Base-by-base conservation (phyloP, 2,888 invertebrate species). In the Automeris io region DNA sequence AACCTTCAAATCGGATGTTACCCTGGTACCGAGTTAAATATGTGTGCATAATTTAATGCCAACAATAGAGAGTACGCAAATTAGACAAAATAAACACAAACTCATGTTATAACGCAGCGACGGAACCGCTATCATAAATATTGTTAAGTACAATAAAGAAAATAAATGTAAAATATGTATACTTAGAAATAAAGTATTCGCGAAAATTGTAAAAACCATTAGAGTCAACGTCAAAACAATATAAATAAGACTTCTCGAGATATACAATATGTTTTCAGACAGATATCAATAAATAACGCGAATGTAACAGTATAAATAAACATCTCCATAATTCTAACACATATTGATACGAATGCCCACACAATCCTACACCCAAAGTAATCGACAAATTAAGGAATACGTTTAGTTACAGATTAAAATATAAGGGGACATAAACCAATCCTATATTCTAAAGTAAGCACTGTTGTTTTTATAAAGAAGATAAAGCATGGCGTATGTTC, bases 241-340 rank as follows among this genome's bases (percentile, higher is more conserved):
- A 33, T 21, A 38, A 31, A 32, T 32, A 32, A 18, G 31, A 32
- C 9, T 18, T 23, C 18, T 33, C 12, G 32, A 18, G 13, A 33
- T 21, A 18, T 25, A 33, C 32, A 38, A 33, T 18, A 11, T 13
- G 25, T 25, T 33, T 25, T 21, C 33, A 11, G 19, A 2, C 24
- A 23, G 38, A 33, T 25, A 33, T 33, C 33, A 38, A 38, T 38
- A 38, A 19, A 38, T 38, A 38, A 33, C 33, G 21, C 9, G 19
- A 21, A 25, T 32, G 23, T 23, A 37, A 29, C n/a, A n/a, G 13
- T 16, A n/a, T 16, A 22, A 32, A 37, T 11, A 37, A 32, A 37
- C n/a, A 18, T 18, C 18, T 13, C 21, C 36, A 22, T 31, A 37
- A 24, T 18, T 12, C 18, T 16, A 36, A 29, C 23, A 32, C 23